A percentile compares a stretch with the other conserved stretches of the same genome.
phyloP scores from a whole-genome alignment of 53 echinoderm and acorn worm species.

The Holothuria leucospilota region DNA sequence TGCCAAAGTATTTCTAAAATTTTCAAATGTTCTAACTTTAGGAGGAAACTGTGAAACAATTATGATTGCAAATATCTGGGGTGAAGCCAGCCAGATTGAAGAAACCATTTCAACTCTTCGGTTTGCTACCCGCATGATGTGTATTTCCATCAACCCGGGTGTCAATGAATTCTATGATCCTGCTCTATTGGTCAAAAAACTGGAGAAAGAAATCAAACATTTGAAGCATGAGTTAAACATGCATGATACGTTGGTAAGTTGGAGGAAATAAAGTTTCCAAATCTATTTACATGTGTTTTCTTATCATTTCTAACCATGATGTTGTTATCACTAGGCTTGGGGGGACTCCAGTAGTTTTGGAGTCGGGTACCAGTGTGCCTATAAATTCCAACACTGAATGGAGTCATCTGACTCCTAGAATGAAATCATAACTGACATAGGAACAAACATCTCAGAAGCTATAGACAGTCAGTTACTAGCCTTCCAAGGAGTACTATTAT shows the following conservation, averaged over 20 bases:
- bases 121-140: slow-evolving; percentile 98
- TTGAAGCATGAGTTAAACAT: slow-evolving; percentile 94
- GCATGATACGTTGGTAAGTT: slow-evolving; percentile 97
- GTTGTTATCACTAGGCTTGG: background rate
- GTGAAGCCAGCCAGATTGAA: slow-evolving; percentile 87
- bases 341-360: no score
- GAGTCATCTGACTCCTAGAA: no score
- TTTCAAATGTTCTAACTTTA: background rate
- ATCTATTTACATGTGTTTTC: background rate
- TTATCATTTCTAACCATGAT: no score
- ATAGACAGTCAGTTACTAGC: no score
- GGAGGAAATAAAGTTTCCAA: no score
- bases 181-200: slow-evolving; percentile 89
- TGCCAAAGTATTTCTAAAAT: no score
- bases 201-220: slow-evolving; percentile 91
- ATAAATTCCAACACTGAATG: no score
- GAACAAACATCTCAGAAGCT: no score
- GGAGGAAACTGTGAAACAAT: slow-evolving; percentile 97
- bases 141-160: slow-evolving; percentile 82
- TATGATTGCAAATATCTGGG: slow-evolving; percentile 98
- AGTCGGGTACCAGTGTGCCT: no score
- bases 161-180: slow-evolving; percentile 97
- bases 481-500: no score
- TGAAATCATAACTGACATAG: no score
- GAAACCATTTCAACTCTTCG: slow-evolving; percentile 95